Conservation (phyloP, 1,140 invertebrate species). For the Aphelinus atriplicis region DNA sequence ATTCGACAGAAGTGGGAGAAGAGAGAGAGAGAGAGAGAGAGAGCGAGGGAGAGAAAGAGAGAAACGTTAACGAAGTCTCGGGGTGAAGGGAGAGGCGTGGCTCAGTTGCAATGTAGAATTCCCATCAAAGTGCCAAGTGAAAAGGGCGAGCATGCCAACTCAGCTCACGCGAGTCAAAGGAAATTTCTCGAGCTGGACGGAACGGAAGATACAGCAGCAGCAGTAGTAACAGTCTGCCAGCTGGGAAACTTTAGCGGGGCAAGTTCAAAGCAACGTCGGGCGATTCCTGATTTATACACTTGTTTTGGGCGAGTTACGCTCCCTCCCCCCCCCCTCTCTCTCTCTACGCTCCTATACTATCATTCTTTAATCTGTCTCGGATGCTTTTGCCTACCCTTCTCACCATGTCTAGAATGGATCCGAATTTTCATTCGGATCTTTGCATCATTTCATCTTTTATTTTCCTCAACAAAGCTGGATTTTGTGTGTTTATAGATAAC, state of each 20-base stretch:
- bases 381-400: too few relatives aligned
- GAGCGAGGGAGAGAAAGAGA: too few relatives aligned
- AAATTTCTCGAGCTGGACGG: not conserved
- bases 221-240: not conserved
- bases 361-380: too few relatives aligned
- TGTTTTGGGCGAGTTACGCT: conserved; percentile 1
- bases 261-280: not conserved
- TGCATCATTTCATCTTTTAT: too few relatives aligned
- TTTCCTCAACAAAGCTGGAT: too few relatives aligned
- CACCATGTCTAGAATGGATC: too few relatives aligned
- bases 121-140: not conserved
- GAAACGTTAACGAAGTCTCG: conserved; percentile 19
- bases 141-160: not conserved
- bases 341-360: too few relatives aligned
- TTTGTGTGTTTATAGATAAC: too few relatives aligned
- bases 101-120: not conserved
- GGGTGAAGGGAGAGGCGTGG: not conserved
- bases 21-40: too few relatives aligned
- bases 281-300: conserved; percentile 12
- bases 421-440: too few relatives aligned
- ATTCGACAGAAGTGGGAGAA: too few relatives aligned
- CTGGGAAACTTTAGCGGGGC: not conserved
- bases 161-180: conserved; percentile 3
- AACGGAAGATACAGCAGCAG: not conserved
- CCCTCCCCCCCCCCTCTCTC: too few relatives aligned